phyloP scores from a whole-genome alignment of 2,113 vertebrate species.

The Herpetotheres cachinnans region DNA sequence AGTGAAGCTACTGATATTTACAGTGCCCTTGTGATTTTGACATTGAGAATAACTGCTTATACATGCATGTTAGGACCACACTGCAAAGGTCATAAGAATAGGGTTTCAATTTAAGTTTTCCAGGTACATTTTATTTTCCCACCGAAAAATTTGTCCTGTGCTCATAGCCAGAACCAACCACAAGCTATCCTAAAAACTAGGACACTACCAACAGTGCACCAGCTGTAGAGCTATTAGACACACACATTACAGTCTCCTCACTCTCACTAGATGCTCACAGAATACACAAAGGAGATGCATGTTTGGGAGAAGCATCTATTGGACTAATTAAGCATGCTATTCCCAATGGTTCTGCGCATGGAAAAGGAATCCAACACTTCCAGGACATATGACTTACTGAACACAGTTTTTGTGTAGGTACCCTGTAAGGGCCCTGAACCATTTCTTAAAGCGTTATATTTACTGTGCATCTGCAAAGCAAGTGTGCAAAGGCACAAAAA shows the following conservation, averaged over 20 bases:
- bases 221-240: background rate
- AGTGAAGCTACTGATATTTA: background rate
- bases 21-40: background rate
- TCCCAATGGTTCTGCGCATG: background rate
- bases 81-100: background rate
- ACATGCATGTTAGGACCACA: background rate
- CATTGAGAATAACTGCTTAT: background rate
- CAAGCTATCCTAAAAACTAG: background rate
- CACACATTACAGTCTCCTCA: background rate
- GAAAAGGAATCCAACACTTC: background rate
- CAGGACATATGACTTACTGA: background rate
- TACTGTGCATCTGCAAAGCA: background rate
- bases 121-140: background rate
- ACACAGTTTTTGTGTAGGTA: background rate
- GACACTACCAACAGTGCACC: background rate
- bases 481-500: background rate
- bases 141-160: background rate
- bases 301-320: background rate
- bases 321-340: background rate
- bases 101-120: background rate
- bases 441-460: background rate
- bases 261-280: background rate
- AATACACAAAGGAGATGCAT: background rate
- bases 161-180: background rate
- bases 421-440: background rate